Conservation (phyloP, 2,113 vertebrate genomes). For the Catagonus wagneri region DNA sequence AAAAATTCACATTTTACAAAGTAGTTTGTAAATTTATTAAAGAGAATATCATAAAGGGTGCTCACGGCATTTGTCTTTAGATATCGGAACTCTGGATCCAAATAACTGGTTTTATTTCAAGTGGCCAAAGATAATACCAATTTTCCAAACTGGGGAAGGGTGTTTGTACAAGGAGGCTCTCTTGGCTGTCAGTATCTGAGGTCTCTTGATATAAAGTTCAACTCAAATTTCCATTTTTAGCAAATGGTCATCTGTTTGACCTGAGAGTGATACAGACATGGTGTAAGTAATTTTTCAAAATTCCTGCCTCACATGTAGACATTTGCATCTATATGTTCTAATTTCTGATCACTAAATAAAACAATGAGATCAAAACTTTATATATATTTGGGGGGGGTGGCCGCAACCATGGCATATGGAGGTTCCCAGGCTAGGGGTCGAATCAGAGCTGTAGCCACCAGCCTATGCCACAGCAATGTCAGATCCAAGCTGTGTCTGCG, state of each 20-base stretch:
- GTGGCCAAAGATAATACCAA: not conserved
- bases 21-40: slow-evolving; percentile 30
- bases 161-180: not conserved
- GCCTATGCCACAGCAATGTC: too few relatives aligned
- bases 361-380: not conserved
- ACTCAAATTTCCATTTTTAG: not conserved
- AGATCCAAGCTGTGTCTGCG: too few relatives aligned
- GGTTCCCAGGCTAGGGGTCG: too few relatives aligned
- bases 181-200: not conserved
- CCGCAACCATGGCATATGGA: too few relatives aligned
- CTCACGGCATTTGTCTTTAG: not conserved
- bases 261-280: not conserved
- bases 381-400: not conserved
- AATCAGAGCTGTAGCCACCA: too few relatives aligned
- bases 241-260: not conserved
- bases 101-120: slow-evolving; percentile 46
- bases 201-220: not conserved
- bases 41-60: not conserved
- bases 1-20: slow-evolving; percentile 35
- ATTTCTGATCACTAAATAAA: slow-evolving; percentile 45
- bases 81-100: slow-evolving; percentile 27
- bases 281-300: not conserved
- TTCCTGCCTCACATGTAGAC: not conserved
- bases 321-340: not conserved
- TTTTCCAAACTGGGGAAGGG: not conserved